Conservation (phyloP, 2,888 invertebrate genomes). For the Caenorhabditis panamensis region DNA sequence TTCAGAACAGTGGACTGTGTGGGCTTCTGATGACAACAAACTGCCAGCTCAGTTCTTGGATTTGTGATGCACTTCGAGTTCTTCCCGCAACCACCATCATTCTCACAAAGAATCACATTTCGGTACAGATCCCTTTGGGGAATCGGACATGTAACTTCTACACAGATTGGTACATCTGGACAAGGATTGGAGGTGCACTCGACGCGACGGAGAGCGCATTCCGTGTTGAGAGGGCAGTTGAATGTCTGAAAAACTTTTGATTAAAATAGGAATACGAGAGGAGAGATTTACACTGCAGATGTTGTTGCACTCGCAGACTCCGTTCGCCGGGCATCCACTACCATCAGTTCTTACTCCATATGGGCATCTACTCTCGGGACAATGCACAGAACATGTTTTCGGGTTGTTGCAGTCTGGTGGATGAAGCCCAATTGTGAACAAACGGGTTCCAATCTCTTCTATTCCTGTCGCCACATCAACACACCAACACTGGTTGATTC, state of each 20-base stretch:
- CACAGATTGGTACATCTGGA: conserved; percentile 63
- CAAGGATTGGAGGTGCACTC: conserved; percentile 62
- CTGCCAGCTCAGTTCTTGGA: conserved; percentile 23
- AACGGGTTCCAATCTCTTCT: conserved; percentile 73
- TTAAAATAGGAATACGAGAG: neutral
- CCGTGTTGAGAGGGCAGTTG: conserved; percentile 54
- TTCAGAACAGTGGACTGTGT: conserved; percentile 50
- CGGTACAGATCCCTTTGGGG: conserved; percentile 48
- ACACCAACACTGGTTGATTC: conserved; percentile 71
- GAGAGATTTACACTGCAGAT: conserved; percentile 64
- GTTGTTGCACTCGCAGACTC: conserved; percentile 66
- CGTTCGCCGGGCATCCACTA: conserved; percentile 68
- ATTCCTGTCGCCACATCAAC: conserved; percentile 67
- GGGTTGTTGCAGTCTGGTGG: conserved; percentile 67
- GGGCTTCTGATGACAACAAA: conserved; percentile 43
- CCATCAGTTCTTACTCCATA: conserved; percentile 64
- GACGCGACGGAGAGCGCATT: conserved; percentile 56
- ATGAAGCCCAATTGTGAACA: conserved; percentile 48
- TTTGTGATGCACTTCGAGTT: conserved; percentile 38
- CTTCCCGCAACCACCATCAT: conserved; percentile 54
- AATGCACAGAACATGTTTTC: conserved; percentile 61
- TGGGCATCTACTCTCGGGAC: conserved; percentile 54
- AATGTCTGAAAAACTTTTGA: conserved; percentile 47
- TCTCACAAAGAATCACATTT: conserved; percentile 52
- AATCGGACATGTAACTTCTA: conserved; percentile 39